These are phyloP conservation scores for Melanostoma mellinum DNA, from an alignment of 2,888 invertebrate genomes.

Conservation along the genomic window DNA sequence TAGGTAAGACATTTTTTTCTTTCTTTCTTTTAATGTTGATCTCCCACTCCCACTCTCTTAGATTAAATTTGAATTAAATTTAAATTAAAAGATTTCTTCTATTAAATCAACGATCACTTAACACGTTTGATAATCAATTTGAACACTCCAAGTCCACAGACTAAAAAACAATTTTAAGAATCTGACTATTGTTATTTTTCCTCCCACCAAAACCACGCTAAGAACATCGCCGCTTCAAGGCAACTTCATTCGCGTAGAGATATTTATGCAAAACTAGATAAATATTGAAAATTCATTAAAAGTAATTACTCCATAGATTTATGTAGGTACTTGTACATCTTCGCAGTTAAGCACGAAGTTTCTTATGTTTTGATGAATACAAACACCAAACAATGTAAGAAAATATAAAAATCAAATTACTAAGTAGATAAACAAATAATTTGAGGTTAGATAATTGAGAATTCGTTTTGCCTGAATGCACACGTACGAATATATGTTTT, in stretches of 20 bases:
- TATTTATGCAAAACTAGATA: constrained; percentile 48
- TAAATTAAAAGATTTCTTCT: neutral
- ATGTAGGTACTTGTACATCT: neutral
- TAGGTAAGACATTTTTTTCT: constrained; percentile 48
- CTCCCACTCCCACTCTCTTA: neutral
- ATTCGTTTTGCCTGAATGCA: constrained; percentile 55
- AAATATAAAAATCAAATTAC: constrained; percentile 18
- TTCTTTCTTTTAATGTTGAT: neutral
- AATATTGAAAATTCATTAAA: constrained; percentile 67
- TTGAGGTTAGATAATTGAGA: constrained; percentile 69
- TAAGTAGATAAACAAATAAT: constrained; percentile 62
- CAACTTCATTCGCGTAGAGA: constrained; percentile 25
- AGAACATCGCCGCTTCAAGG: constrained; percentile 45
- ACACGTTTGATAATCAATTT: constrained; percentile 7
- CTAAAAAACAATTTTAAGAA: constrained; percentile 10
- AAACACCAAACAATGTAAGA: neutral
- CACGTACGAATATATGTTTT: constrained; percentile 18
- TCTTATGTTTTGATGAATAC: neutral
- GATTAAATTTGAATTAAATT: constrained; percentile 23
- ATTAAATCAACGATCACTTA: constrained; percentile 9
- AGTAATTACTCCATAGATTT: constrained; percentile 38
- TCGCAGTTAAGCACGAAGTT: neutral
- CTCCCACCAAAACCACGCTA: constrained; percentile 5
- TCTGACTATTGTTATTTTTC: constrained; percentile 5
- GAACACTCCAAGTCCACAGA: neutral